These are phyloP conservation scores for Eristalis arbustorum DNA, from an alignment of 2,888 invertebrate genomes.

Conservation along the genomic window DNA sequence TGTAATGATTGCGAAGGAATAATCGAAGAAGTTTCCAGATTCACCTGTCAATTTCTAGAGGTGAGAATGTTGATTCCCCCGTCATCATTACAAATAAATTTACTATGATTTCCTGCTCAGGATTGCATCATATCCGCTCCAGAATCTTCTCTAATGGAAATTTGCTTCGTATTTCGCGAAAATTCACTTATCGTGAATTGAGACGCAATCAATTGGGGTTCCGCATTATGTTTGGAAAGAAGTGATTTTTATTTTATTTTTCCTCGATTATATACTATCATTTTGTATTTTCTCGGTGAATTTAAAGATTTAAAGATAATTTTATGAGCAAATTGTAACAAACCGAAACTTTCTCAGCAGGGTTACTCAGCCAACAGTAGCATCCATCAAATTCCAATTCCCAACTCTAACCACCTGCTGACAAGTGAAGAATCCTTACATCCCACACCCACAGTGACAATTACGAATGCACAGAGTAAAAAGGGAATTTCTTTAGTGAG, in stretches of 20 bases:
- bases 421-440: conserved; percentile 70
- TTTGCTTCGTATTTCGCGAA: conserved; percentile 46
- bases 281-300: background rate
- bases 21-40: conserved; percentile 19
- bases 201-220: conserved; percentile 48
- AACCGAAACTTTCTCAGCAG: conserved; percentile 63
- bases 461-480: conserved; percentile 63
- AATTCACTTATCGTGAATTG: conserved; percentile 59
- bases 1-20: conserved; percentile 18
- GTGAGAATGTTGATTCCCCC: conserved; percentile 65
- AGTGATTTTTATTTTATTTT: background rate
- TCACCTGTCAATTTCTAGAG: conserved; percentile 57
- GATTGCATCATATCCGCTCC: conserved; percentile 77
- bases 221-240: conserved; percentile 5
- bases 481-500: conserved; percentile 53
- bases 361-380: conserved; percentile 58
- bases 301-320: background rate
- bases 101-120: conserved; percentile 77
- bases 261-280: background rate
- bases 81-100: conserved; percentile 72
- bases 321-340: background rate
- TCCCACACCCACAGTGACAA: conserved; percentile 68
- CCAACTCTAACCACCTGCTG: conserved; percentile 71
- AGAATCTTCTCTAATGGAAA: conserved; percentile 59
- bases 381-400: conserved; percentile 61